Base-by-base conservation (phyloP, 2,113 vertebrate species). In the Arvicanthis niloticus region DNA sequence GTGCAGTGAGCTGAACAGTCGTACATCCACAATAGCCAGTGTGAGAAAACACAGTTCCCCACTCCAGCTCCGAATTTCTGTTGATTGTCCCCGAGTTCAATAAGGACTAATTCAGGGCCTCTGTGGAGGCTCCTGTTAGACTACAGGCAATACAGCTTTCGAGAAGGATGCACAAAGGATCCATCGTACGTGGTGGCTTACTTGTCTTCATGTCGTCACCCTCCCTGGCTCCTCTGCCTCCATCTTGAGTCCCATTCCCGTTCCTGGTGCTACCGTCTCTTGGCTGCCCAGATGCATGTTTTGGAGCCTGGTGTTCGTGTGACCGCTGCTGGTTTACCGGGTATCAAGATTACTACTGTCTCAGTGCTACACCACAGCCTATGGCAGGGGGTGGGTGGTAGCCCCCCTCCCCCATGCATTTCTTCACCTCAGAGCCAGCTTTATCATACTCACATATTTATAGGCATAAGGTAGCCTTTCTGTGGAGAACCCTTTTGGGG, bases 361-460 rank as follows among this genome's bases (percentile, higher is more conserved):
- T 29, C 11, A 0, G 0, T 42, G 70, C 31, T 19, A 34, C 51
- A 0, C 2, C 68, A 1, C 0, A 56, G 53, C 51, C 16, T 1
- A 1, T 70, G 80, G 81, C 60, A 45, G 29, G 90, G 62, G 60
- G 16, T 24, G 1, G 21, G 21, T 40, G 4, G 2, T 8, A 9
- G 4, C 17, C 15, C 10, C 37, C 15, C 34, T 53, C 60, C 65
- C 53, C 21, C 72, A 26, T 24, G 76, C 7, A 0, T 88, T 51
- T 70, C 76, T 42, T 78, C 17, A 40, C 22, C 13, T 9, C 11
- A 0, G 3, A 21, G 34, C 37, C 80, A 29, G 51, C 56, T 40
- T 22, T 17, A n/a, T 1, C 6, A 0, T 2, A 3, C 8, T 16
- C 2, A 21, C 1, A 15, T 6, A 7, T 12, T 34, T 51, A 34